These are phyloP conservation scores for Bombylius major DNA, from an alignment of 2,888 invertebrate genomes.

Conservation along the genomic window DNA sequence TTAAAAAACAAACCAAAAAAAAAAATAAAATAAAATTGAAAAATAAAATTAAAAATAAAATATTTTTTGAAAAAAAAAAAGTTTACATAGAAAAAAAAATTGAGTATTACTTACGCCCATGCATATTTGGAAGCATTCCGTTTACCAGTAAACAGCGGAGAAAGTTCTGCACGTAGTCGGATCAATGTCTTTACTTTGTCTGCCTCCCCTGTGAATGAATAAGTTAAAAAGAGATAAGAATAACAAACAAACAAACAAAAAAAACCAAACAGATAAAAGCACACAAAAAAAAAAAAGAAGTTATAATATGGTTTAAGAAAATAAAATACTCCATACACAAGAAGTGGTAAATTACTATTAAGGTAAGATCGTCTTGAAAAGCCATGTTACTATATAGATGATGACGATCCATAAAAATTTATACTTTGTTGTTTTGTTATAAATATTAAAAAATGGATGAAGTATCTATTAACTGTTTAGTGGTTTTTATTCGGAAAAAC, in stretches of 20 bases:
- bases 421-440: too few species aligned
- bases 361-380: too few species aligned
- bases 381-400: not conserved
- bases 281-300: too few species aligned
- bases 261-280: too few species aligned
- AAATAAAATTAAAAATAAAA: slow-evolving; percentile 2
- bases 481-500: too few species aligned
- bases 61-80: not conserved
- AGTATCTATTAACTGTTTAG: too few species aligned
- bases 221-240: slow-evolving; percentile 7
- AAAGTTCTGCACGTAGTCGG: slow-evolving; percentile 36
- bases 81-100: slow-evolving; percentile 8
- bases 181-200: slow-evolving; percentile 38
- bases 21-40: not conserved
- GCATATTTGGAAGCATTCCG: slow-evolving; percentile 39
- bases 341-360: too few species aligned
- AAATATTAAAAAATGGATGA: too few species aligned
- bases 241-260: not conserved
- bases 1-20: not conserved
- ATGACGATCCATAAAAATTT: too few species aligned
- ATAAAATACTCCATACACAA: too few species aligned
- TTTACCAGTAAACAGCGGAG: slow-evolving; percentile 37
- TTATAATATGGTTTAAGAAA: too few species aligned
- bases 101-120: slow-evolving; percentile 36
- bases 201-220: slow-evolving; percentile 32